Evolutionary conservation across 2,113 vertebrate species (phyloP).

Genomic region (Athene noctua): DNA sequence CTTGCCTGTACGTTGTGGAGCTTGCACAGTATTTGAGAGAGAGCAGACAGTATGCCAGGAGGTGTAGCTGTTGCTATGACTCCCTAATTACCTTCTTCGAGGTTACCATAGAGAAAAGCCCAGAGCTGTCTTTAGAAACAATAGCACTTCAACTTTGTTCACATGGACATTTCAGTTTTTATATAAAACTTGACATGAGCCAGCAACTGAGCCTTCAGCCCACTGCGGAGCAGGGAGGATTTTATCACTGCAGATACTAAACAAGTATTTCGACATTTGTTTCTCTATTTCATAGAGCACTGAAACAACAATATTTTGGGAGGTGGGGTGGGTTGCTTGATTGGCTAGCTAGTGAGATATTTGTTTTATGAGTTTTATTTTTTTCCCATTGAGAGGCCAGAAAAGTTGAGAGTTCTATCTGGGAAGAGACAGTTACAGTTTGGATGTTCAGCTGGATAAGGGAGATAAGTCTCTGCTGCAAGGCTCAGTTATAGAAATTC

Average conservation of each 20-base stretch:
- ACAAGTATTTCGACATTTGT: neutral
- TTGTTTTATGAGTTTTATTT: neutral
- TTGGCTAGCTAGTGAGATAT: neutral
- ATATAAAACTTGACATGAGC: neutral
- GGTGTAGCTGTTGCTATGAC: constrained; percentile 42
- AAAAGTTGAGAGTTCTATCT: neutral
- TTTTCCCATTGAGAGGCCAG: neutral
- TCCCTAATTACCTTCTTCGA: constrained; percentile 1
- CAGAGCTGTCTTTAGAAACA: neutral
- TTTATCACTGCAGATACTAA: neutral
- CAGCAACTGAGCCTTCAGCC: neutral
- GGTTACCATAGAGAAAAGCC: constrained; percentile 21
- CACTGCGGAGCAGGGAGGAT: neutral
- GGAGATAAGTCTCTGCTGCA: neutral
- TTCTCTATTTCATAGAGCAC: neutral
- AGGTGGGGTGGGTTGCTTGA: accelerated
- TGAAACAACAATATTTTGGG: neutral
- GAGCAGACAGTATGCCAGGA: neutral
- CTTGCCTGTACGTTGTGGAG: neutral
- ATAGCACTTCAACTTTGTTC: neutral
- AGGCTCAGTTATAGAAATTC: neutral
- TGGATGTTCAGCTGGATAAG: neutral
- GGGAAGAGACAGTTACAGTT: neutral
- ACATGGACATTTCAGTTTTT: neutral
- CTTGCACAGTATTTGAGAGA: neutral